These are phyloP conservation scores for Glyptemys insculpta DNA, from an alignment of 2,797 vertebrate genomes.

Conservation along the genomic window DNA sequence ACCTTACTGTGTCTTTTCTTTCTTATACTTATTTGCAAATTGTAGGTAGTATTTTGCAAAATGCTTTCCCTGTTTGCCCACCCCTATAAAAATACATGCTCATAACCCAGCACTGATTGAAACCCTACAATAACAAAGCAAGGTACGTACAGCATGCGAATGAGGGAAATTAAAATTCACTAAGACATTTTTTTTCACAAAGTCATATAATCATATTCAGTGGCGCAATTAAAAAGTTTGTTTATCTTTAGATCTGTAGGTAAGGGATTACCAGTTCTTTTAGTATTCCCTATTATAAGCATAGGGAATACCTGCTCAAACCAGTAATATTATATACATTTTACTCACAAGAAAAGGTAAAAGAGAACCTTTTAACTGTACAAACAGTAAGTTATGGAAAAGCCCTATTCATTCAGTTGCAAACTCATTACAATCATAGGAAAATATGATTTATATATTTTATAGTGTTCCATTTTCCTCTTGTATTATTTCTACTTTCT, in stretches of 20 bases:
- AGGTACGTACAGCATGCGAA: neutral
- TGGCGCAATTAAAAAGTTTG: neutral
- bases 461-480: neutral
- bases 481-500: neutral
- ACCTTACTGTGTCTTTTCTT: neutral
- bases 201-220: neutral
- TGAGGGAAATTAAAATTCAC: constrained; percentile 26
- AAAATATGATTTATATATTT: constrained; percentile 16
- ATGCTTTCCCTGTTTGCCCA: neutral
- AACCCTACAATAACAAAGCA: constrained; percentile 9
- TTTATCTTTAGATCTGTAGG: neutral
- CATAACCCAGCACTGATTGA: neutral
- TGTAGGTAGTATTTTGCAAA: neutral
- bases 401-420: neutral
- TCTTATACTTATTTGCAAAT: neutral
- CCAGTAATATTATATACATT: constrained; percentile 7
- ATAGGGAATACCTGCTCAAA: constrained; percentile 20
- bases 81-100: constrained; percentile 13
- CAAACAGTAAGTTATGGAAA: neutral
- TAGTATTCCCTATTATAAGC: neutral
- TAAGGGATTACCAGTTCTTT: constrained; percentile 1
- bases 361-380: constrained; percentile 28
- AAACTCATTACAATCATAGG: neutral
- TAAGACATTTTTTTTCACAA: constrained; percentile 27
- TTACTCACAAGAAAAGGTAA: constrained; percentile 21